Evolutionary conservation across 2,113 vertebrate species (phyloP).

Genomic region (Epinephelus lanceolatus): DNA sequence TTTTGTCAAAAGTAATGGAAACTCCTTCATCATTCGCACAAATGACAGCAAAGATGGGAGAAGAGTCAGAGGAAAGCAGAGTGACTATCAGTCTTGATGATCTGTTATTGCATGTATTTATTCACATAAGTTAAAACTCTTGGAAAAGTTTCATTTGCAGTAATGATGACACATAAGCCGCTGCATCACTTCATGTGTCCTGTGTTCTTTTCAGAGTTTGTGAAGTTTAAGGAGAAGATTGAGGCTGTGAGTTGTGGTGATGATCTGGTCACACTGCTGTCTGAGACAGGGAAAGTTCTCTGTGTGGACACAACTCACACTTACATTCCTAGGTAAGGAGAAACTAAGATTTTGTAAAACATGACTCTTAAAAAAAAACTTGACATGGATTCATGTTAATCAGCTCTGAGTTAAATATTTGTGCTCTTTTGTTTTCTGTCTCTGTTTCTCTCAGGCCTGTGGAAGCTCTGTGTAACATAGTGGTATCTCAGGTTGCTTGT

Average conservation of each 20-base stretch:
- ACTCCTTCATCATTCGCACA: slow-evolving; percentile 38
- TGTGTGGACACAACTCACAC: slow-evolving; percentile 22
- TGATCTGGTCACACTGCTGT: slow-evolving; percentile 44
- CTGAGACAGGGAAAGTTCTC: slow-evolving; percentile 41
- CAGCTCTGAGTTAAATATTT: not conserved
- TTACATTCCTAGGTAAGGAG: slow-evolving; percentile 41
- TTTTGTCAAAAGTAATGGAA: slow-evolving; percentile 40
- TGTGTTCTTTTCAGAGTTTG: slow-evolving; percentile 39
- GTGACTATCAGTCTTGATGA: slow-evolving; percentile 27
- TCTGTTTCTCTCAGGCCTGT: slow-evolving; percentile 65
- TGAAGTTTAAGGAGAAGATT: slow-evolving; percentile 49
- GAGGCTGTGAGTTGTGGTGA: slow-evolving; percentile 54
- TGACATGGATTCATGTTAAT: not conserved
- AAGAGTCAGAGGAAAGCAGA: slow-evolving; percentile 57
- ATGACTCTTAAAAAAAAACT: not conserved
- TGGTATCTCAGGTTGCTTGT: slow-evolving; percentile 82
- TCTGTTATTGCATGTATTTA: not conserved
- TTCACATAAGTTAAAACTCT: too few relatives aligned
- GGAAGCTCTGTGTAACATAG: slow-evolving; percentile 47
- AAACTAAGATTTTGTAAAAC: not conserved
- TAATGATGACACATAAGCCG: not conserved
- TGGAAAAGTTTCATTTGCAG: not conserved
- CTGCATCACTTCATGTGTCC: not conserved
- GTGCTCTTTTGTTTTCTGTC: not conserved
- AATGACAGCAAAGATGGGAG: slow-evolving; percentile 18